Evolutionary conservation across 1,140 invertebrate species (phyloP), one percentile per base, ranked within the genome.

Genomic region (Choristoneura fumiferana): DNA sequence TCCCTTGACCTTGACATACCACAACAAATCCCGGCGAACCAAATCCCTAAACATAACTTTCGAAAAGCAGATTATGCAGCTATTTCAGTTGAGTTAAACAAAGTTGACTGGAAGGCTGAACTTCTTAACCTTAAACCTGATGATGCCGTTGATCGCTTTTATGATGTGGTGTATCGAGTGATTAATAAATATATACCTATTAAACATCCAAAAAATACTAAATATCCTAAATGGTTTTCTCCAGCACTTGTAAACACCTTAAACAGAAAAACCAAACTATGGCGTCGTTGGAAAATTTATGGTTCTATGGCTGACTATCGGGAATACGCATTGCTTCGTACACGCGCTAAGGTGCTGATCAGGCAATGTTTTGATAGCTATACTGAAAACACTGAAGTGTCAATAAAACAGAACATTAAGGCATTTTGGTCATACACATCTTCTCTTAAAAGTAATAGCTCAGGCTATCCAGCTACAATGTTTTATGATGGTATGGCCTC

Each of bases 191-290:
- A 37, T 29, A 15, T 58, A 36, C 57, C 43, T 13, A 10, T 36
- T 14, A 22, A 36, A 34, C 17, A 12, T 35, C 1, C 1, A n/a
- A 43, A 43, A 18, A 8, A 4, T 1, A 2, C 8, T 1, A 15
- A n/a, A 4, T 57, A 35, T 45, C 56, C 56, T 0, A 17, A 14
- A 15, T 57, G 56, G 56, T 57, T 57, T 17, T 57, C 56, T 10
- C 14, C 12, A 9, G 38, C 39, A 4, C 33, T 57, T 14, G 35
- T 17, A 34, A 49, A 18, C 1, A 18, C 56, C 14, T 13, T 57
- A 0, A 36, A 17, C n/a, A 18, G 33, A 4, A 57, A 57, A 49
- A 3, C 18, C 8, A 57, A 17, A 34, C 6, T 49, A 17, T 57
- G 56, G 56, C n/a, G 15, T 6, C 34, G 36, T 8, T 57, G 56